Evolutionary conservation across 2,113 vertebrate species (phyloP).

Genomic region (Uropsilus gracilis): DNA sequence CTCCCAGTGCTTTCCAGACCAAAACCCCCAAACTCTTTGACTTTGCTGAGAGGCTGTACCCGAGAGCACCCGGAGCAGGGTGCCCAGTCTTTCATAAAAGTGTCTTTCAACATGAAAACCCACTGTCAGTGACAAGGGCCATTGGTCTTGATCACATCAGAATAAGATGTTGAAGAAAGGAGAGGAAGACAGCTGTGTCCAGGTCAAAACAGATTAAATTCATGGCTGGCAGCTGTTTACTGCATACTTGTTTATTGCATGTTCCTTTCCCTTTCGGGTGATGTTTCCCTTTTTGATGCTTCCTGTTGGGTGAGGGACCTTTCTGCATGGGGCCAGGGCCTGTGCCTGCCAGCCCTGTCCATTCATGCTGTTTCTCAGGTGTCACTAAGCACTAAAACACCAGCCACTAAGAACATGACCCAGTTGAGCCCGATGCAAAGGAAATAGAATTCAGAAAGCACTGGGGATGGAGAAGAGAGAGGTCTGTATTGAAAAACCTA

Average conservation of each 20-base stretch:
- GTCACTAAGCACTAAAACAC: neutral
- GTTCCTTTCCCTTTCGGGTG: neutral
- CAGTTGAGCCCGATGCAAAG: neutral
- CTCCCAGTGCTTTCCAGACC: too few species aligned
- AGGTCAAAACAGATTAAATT: slow-evolving; percentile 72
- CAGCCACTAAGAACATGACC: neutral
- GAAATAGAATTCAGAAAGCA: neutral
- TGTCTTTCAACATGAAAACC: slow-evolving; percentile 77
- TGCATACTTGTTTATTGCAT: neutral
- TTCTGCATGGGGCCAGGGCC: neutral
- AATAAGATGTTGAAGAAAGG: slow-evolving; percentile 46
- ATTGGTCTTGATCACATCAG: slow-evolving; percentile 68
- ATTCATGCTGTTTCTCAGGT: neutral
- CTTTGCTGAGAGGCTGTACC: slow-evolving; percentile 67
- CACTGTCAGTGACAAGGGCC: slow-evolving; percentile 72
- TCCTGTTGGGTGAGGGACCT: neutral
- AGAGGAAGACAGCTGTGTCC: slow-evolving; percentile 80
- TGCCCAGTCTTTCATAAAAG: slow-evolving; percentile 75
- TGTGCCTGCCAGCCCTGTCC: neutral
- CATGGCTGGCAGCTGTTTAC: slow-evolving; percentile 9
- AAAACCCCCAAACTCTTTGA: too few species aligned
- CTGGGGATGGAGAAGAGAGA: neutral
- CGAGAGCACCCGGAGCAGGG: slow-evolving; percentile 58
- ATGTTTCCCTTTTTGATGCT: slow-evolving; percentile 19
- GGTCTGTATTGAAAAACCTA: neutral